phyloP scores from a whole-genome alignment of 2,113 vertebrate species.

The Cariama cristata region DNA sequence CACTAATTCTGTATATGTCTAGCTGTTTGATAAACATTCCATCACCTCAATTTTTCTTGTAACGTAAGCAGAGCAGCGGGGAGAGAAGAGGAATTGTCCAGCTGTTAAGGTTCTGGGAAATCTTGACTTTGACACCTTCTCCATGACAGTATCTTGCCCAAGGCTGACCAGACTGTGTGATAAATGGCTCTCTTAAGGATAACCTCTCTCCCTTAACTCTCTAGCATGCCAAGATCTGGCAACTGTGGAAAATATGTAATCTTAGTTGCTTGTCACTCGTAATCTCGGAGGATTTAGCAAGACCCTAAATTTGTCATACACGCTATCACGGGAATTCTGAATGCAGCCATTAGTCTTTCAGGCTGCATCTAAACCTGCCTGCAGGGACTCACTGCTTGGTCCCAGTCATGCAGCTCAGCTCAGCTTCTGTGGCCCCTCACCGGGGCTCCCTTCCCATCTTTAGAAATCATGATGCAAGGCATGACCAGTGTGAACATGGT shows the following conservation, averaged over 20 bases:
- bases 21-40: not conserved
- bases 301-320: not conserved
- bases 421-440: not conserved
- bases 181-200: not conserved
- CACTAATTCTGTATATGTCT: not conserved
- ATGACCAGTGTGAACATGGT: fast-evolving
- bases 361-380: not conserved
- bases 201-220: not conserved
- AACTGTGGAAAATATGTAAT: not conserved
- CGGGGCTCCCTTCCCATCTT: not conserved
- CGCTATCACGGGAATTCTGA: not conserved
- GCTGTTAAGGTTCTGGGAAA: not conserved
- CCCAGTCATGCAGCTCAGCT: not conserved
- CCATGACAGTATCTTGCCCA: not conserved
- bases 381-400: not conserved
- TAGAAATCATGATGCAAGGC: not conserved
- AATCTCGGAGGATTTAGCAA: not conserved
- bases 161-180: not conserved
- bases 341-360: not conserved
- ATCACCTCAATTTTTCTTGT: not conserved
- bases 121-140: not conserved
- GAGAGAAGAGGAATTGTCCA: not conserved
- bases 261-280: not conserved
- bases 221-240: not conserved
- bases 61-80: not conserved